A percentile compares a stretch with the other conserved stretches of the same genome.
Conservation (phyloP, 2,113 vertebrate species). For the Nothocercus julius region DNA sequence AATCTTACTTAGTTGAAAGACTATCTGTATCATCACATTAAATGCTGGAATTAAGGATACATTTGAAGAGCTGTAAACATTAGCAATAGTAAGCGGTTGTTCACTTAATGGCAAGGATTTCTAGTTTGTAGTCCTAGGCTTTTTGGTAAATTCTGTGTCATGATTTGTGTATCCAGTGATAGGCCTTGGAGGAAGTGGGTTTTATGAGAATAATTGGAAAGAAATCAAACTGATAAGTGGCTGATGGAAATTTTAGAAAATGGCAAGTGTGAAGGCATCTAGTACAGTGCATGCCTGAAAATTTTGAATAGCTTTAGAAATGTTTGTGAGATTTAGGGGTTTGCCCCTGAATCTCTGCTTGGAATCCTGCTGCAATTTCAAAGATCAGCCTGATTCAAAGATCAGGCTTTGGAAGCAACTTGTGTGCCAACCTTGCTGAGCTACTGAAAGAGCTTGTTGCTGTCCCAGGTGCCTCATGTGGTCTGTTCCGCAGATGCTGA, state of each 20-base stretch:
- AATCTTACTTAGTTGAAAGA: background rate
- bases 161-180: background rate
- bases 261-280: background rate
- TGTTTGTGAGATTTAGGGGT: background rate
- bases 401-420: constrained; percentile 12
- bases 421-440: background rate
- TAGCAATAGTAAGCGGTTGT: background rate
- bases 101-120: background rate
- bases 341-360: background rate
- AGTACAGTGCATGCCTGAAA: background rate
- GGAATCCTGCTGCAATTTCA: constrained; percentile 20
- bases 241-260: constrained; percentile 12
- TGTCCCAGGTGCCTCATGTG: background rate
- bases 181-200: background rate
- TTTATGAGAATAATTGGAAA: background rate
- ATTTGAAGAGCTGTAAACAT: background rate
- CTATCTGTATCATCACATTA: background rate
- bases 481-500: background rate
- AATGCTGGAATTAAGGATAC: background rate
- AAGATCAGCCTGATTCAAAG: background rate
- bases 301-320: background rate
- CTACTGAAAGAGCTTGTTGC: background rate
- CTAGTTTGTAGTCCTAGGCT: background rate
- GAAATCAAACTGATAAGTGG: background rate
- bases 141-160: background rate